Evolutionary conservation across 2,888 invertebrate genomes (phyloP), one percentile per base, ranked within the genome.

Genomic region (Tenthredo scrophulariae): DNA sequence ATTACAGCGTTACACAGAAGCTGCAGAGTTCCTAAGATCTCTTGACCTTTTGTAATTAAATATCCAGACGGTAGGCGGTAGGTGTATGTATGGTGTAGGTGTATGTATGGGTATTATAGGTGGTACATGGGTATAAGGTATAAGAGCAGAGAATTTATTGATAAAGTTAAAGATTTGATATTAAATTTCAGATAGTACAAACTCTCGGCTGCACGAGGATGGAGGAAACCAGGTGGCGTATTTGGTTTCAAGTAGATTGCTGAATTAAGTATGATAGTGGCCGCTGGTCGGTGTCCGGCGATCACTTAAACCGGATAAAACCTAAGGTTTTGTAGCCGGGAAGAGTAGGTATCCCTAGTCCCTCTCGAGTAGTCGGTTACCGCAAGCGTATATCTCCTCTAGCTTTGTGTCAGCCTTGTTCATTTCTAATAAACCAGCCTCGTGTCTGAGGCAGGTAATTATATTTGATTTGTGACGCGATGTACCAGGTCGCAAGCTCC

Each of bases 21-120:
- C 75, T 18, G 26, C 2, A 40, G 84, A 75, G 62, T 22, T 37
- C 74, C 83, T 79, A 87, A 88, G 89, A 86, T 85, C 87, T 87
- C 85, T 54, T 86, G 88, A 90, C 89, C 89, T 90, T 88, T 87
- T 88, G 88, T 87, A 90, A 90, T 90, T 89, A 89, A 89, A 88
- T 88, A 88, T 89, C 85, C 85, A 84, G 85, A 86, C 82, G 74
- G 85, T n/a, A 70, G 33, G 46, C 84, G n/a, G 15, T 33, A 22
- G 26, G 43, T 37, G 6, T 26, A 37, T n/a, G 15, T 26, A 22
- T 26, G 4, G 4, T 15, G 13, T 26, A 29, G 70, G 87, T 85
- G 7, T 26, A 13, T 26, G 9, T 74, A 87, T 85, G 87, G 88
- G 89, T 87, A 18, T 29, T 29, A 26, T 15, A 26, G 46, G 46